phyloP scores from a whole-genome alignment of 2,888 invertebrate genomes.

The Ormyrus pomaceus region DNA sequence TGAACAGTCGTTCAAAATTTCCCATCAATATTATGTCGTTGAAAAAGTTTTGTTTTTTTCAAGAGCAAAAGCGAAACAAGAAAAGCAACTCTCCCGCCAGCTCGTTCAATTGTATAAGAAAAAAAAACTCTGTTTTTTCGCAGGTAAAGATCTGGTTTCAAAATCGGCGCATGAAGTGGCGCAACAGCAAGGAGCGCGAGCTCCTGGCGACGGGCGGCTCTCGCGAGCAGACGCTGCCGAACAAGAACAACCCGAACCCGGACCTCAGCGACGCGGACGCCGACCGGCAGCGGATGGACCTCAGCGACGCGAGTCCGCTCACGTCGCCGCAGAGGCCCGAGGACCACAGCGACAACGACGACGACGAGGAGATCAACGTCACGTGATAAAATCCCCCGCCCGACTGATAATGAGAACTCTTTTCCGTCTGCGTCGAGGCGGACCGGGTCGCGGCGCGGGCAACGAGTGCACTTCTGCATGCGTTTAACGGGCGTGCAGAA shows the following conservation, averaged over 20 bases:
- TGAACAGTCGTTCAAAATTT: no score
- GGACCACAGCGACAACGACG: constrained; percentile 78
- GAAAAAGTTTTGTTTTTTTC: no score
- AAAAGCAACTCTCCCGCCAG: no score
- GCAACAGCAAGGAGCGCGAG: constrained; percentile 97
- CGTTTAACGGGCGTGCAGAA: no score
- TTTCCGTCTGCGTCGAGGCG: no score
- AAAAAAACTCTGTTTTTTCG: constrained; percentile 60
- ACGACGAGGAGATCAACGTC: constrained; percentile 92
- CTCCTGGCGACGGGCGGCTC: constrained; percentile 94
- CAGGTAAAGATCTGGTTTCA: constrained; percentile 96
- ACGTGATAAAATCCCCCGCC: constrained; percentile 82
- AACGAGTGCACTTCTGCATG: no score
- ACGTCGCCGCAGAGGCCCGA: constrained; percentile 73
- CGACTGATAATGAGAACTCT: no score
- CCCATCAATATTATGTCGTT: no score
- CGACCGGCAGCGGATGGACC: constrained; percentile 83
- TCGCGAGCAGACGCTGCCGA: constrained; percentile 95
- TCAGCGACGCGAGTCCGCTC: constrained; percentile 75
- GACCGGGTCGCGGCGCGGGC: no score
- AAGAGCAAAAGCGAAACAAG: no score
- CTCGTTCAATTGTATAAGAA: background rate
- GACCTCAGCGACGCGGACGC: constrained; percentile 93
- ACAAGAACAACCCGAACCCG: constrained; percentile 97
- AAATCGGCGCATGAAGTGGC: constrained; percentile 99